Conservation (phyloP, 2,797 vertebrate genomes). For the Lagocephalus sceleratus region DNA sequence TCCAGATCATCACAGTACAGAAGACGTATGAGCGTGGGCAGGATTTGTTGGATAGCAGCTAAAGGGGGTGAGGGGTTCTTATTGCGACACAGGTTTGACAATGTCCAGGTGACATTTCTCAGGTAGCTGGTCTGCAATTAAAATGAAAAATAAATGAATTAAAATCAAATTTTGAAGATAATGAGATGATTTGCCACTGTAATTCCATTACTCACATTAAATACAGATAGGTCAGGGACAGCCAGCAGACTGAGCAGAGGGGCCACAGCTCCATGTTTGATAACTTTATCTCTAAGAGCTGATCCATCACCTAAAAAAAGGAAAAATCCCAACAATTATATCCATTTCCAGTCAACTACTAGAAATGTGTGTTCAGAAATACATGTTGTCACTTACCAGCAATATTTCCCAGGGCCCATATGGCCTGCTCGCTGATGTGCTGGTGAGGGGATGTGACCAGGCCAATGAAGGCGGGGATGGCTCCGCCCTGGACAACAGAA, state of each 20-base stretch:
- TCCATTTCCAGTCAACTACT: background rate
- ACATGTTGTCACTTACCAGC: conserved; percentile 79
- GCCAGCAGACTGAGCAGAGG: conserved; percentile 86
- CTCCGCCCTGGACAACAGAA: conserved; percentile 92
- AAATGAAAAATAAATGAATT: background rate
- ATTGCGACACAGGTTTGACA: conserved; percentile 97
- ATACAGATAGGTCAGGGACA: conserved; percentile 83
- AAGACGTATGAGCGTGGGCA: conserved; percentile 85
- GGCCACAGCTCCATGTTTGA: conserved; percentile 89
- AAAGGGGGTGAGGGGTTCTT: conserved; percentile 94
- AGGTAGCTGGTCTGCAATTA: conserved; percentile 84
- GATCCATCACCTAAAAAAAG: conserved; percentile 88
- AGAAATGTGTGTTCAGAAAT: background rate
- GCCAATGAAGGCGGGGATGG: conserved; percentile 87
- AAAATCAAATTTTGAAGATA: background rate
- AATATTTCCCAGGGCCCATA: conserved; percentile 97
- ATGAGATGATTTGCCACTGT: no score
- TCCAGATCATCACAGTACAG: conserved; percentile 86
- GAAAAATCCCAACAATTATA: background rate
- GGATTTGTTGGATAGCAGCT: conserved; percentile 83
- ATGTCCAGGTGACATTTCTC: conserved; percentile 93
- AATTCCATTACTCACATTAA: conserved; percentile 77
- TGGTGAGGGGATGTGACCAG: conserved; percentile 86
- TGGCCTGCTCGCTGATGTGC: conserved; percentile 96
- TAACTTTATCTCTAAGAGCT: conserved; percentile 87